These are phyloP conservation scores for Ophion ventricosus DNA, from an alignment of 2,888 invertebrate genomes.

Conservation along the genomic window DNA sequence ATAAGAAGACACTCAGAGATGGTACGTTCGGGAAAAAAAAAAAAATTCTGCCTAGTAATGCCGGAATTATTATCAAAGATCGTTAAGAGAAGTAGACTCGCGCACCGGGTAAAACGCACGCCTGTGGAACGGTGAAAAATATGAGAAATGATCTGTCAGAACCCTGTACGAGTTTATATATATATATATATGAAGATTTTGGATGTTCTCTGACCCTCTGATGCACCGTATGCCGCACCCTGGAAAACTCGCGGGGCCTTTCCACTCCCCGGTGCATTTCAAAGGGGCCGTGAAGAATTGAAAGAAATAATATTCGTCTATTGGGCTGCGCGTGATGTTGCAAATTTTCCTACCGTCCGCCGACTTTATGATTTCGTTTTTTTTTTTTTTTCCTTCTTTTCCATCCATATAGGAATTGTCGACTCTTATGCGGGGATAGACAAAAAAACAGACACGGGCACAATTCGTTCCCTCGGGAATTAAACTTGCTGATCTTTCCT, in stretches of 20 bases:
- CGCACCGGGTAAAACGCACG: constrained; percentile 64
- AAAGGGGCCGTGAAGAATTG: constrained; percentile 74
- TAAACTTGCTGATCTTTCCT: constrained; percentile 14
- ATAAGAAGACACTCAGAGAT: constrained; percentile 54
- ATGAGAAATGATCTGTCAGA: constrained; percentile 84
- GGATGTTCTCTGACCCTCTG: constrained; percentile 26
- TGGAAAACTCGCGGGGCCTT: constrained; percentile 53
- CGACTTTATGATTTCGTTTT: constrained; percentile 25
- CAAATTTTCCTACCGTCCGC: constrained; percentile 61
- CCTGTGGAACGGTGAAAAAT: constrained; percentile 79
- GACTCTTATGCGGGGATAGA: background rate
- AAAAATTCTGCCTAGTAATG: constrained; percentile 80
- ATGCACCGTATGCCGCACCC: constrained; percentile 42
- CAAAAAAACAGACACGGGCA: constrained; percentile 33
- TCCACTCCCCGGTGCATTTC: constrained; percentile 64
- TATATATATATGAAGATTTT: constrained; percentile 70
- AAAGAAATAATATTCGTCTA: constrained; percentile 64
- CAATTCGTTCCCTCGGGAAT: constrained; percentile 60
- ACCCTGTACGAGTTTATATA: constrained; percentile 41
- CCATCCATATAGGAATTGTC: constrained; percentile 10
- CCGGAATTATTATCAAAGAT: constrained; percentile 74
- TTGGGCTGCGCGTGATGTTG: constrained; percentile 67
- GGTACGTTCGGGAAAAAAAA: constrained; percentile 38
- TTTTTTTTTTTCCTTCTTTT: constrained; percentile 22
- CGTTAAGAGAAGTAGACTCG: constrained; percentile 68